phyloP scores from a whole-genome alignment of 37 sponge, comb jelly and placozoan species.

The Agelas oroides region DNA sequence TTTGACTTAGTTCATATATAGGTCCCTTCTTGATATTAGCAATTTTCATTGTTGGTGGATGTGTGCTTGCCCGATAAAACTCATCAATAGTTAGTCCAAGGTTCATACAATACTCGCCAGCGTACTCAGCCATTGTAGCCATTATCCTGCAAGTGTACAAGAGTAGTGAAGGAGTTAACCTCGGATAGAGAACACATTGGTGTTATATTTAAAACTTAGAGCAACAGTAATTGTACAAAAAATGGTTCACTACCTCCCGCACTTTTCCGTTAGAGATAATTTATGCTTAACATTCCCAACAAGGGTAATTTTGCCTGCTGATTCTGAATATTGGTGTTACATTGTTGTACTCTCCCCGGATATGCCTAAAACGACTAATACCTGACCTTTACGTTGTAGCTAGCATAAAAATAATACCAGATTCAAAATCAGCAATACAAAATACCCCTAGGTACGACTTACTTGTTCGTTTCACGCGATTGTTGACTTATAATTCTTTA shows the following conservation, averaged over 20 bases:
- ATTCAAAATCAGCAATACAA: background rate
- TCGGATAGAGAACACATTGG: too few species aligned
- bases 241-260: background rate
- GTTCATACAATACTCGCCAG: background rate
- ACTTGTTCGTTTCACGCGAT: background rate
- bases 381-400: background rate
- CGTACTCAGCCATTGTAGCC: background rate
- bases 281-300: too few species aligned
- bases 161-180: too few species aligned
- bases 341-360: too few species aligned
- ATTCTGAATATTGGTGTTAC: too few species aligned
- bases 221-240: too few species aligned
- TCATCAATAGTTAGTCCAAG: background rate
- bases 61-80: background rate
- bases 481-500: too few species aligned
- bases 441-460: background rate
- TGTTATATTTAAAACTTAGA: too few species aligned
- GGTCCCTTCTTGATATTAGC: background rate
- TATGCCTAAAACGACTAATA: background rate
- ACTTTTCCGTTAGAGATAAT: background rate
- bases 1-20: background rate
- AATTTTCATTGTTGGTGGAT: background rate
- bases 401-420: constrained; percentile 1
- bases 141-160: background rate
- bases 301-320: too few species aligned